A percentile compares a stretch with the other conserved stretches of the same genome.
These are phyloP conservation scores for Acinonyx jubatus DNA, from an alignment of 2,113 vertebrate genomes.

Conservation along the genomic window DNA sequence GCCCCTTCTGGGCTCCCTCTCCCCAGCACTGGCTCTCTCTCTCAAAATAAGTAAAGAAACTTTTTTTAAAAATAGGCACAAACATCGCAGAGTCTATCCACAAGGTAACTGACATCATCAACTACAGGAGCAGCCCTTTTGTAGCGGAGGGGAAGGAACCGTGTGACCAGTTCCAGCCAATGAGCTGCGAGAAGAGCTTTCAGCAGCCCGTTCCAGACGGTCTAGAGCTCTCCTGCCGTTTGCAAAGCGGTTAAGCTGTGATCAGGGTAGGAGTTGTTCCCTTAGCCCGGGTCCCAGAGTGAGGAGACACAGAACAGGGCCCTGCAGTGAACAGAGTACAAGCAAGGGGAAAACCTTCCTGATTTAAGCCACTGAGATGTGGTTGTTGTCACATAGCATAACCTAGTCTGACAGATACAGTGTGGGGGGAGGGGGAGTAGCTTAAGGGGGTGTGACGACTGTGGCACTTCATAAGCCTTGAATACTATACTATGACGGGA, in stretches of 20 bases:
- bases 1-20: background rate
- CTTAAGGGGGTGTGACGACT: background rate
- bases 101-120: background rate
- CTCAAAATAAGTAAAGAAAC: background rate
- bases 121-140: background rate
- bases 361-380: background rate
- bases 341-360: background rate
- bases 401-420: background rate
- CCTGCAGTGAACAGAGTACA: too few species aligned
- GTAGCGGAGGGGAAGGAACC: background rate
- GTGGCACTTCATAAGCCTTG: background rate
- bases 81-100: background rate
- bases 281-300: background rate
- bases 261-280: background rate
- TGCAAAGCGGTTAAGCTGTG: background rate
- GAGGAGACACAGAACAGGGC: background rate
- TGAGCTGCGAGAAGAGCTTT: background rate
- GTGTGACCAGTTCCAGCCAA: background rate
- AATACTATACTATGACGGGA: background rate
- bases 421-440: background rate
- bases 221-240: background rate
- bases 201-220: background rate
- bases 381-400: background rate
- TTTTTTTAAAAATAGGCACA: background rate
- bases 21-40: background rate